Evolutionary conservation across 2,113 vertebrate genomes (phyloP), one percentile per base, ranked within the genome.

Genomic region (Porphyrio hochstetteri): DNA sequence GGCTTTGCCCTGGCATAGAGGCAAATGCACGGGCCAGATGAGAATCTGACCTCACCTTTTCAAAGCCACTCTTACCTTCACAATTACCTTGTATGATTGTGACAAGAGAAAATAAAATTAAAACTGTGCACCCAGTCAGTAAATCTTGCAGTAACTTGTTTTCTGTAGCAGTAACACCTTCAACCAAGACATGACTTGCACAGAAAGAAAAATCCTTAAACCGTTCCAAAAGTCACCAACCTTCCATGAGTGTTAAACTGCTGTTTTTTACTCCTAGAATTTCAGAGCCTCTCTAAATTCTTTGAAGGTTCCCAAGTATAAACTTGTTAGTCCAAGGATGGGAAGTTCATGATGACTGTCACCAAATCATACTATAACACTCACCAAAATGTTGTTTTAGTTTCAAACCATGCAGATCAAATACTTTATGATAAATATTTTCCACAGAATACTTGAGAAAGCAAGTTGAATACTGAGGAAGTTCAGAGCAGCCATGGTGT

Each of bases 21-120:
- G 59, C 36, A 90, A 88, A 82, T 59, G 59, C 42, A 36, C 2
- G 6, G 50, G 46, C 77, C 88, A 95, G 88, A 78, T 84, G 86
- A 89, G 68, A 82, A 77, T 81, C 86, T 93, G 86, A 91, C 77
- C 50, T 96, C 91, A 94, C 52, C 29, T 70, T 95, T 92, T 95
- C 87, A 93, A 92, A 96, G 65, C 18, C n/a, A n/a, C 81, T 75
- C 38, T 74, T 94, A 86, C 53, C n/a, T 80, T 84, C 86, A 91
- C 38, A 93, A 88, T 82, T 75, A 88, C 86, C 70, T 87, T 75
- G 25, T 65, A 80, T 78, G 83, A 96, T 8, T 75, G 23, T 88
- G 90, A 90, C 69, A 77, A 84, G 64, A 96, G 70, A 94, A 95
- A 95, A 92, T 82, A 93, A 95, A 91, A 69, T 82, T 94, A 80